phyloP scores from a whole-genome alignment of 2,113 vertebrate genomes.

The Pseudorhombus dupliciocellatus region DNA sequence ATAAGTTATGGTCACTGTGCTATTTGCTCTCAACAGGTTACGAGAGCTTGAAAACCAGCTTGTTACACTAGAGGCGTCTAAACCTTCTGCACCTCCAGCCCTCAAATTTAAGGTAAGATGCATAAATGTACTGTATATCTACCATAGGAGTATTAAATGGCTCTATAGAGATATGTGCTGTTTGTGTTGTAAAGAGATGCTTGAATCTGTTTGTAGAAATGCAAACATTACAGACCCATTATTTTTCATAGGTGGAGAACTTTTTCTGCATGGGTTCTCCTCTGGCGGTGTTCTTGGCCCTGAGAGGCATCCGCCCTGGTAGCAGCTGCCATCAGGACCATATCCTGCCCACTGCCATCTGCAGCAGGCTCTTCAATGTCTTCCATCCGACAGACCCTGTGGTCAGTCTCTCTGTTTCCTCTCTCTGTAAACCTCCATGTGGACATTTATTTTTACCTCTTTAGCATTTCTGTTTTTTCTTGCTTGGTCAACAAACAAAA shows the following conservation, averaged over 20 bases:
- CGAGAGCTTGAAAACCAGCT: constrained; percentile 91
- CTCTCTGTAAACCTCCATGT: neutral
- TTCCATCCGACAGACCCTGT: constrained; percentile 99
- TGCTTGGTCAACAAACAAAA: no score
- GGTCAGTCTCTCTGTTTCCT: constrained; percentile 82
- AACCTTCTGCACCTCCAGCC: constrained; percentile 85
- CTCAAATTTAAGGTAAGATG: constrained; percentile 93
- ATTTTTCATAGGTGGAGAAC: constrained; percentile 90
- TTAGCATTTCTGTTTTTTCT: neutral
- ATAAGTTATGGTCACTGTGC: neutral
- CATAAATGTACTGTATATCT: neutral
- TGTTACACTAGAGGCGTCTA: constrained; percentile 84
- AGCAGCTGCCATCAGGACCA: constrained; percentile 92
- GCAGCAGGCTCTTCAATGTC: constrained; percentile 92
- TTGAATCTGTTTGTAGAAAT: neutral
- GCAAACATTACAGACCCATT: no score
- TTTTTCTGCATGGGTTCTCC: constrained; percentile 99
- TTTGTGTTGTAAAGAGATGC: neutral
- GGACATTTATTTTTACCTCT: neutral
- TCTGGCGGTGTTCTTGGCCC: constrained; percentile 93
- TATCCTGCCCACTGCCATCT: constrained; percentile 93
- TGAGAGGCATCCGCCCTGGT: constrained; percentile 94
- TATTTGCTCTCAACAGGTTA: constrained; percentile 78
- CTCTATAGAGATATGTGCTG: neutral
- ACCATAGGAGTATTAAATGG: neutral